Evolutionary conservation across 1,140 invertebrate species (phyloP).

Genomic region (Fopius arisanus): DNA sequence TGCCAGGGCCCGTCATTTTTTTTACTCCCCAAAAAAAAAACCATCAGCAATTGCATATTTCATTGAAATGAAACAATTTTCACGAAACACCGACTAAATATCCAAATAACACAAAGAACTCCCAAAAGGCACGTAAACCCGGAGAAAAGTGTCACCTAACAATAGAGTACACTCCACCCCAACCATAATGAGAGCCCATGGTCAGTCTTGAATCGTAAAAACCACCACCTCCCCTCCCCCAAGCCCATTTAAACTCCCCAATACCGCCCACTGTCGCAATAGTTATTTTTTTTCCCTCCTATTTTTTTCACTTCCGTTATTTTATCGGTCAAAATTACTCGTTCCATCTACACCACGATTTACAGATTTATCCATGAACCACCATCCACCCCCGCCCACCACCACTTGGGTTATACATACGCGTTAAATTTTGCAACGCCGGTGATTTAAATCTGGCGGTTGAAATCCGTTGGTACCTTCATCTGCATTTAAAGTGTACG

Average conservation of each 20-base stretch:
- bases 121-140: not conserved
- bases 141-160: not conserved
- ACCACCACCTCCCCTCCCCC: not conserved
- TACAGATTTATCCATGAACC: slow-evolving; percentile 7
- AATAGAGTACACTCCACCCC: not conserved
- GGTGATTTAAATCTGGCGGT: not conserved
- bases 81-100: not conserved
- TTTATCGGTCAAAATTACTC: not conserved
- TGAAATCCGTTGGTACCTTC: slow-evolving; percentile 1
- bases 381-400: not conserved
- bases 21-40: no score
- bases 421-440: not conserved
- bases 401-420: not conserved
- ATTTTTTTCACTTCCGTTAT: not conserved
- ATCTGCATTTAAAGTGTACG: slow-evolving; percentile 27
- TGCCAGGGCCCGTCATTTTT: no score
- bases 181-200: not conserved
- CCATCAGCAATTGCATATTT: no score
- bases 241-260: not conserved
- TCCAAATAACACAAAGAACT: not conserved
- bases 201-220: not conserved
- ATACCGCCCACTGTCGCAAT: not conserved
- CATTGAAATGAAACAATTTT: no score
- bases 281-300: not conserved
- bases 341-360: not conserved